Evolutionary conservation across 1,140 invertebrate species (phyloP).

Genomic region (Atta colombica): DNA sequence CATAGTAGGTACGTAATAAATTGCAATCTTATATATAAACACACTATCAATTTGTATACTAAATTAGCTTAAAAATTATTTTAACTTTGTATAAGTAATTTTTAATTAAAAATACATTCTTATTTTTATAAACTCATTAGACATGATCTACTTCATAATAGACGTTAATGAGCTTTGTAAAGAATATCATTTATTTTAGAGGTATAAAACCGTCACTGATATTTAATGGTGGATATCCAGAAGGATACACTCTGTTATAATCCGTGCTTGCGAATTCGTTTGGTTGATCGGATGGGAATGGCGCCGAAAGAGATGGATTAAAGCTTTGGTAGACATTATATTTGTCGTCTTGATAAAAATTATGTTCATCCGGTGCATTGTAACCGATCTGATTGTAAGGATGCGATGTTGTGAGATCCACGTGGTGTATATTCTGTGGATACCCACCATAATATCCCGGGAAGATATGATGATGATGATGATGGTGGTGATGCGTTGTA

Average conservation of each 20-base stretch:
- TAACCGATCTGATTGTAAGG: slow-evolving; percentile 51
- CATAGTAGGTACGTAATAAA: not conserved
- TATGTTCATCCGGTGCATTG: slow-evolving; percentile 58
- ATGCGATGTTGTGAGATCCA: slow-evolving; percentile 75
- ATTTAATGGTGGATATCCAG: slow-evolving; percentile 35
- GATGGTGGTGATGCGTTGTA: not conserved
- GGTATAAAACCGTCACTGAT: slow-evolving; percentile 55
- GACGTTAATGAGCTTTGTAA: not conserved
- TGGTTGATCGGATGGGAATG: slow-evolving; percentile 15
- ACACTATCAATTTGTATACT: not conserved
- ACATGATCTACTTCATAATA: not conserved
- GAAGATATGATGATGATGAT: slow-evolving; percentile 44
- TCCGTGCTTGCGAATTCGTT: slow-evolving; percentile 41
- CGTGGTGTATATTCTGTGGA: slow-evolving; percentile 77
- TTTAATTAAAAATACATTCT: not conserved
- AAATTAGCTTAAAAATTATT: not conserved
- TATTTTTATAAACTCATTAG: not conserved
- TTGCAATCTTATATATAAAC: not conserved
- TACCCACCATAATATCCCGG: slow-evolving; percentile 81
- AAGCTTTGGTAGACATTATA: slow-evolving; percentile 39
- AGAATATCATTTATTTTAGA: not conserved
- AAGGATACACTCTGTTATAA: slow-evolving; percentile 34
- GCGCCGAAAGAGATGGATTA: slow-evolving; percentile 16
- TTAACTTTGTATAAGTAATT: not conserved
- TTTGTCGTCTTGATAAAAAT: slow-evolving; percentile 64